These are phyloP conservation scores for Neotoma lepida DNA, from an alignment of 2,113 vertebrate species.

Conservation along the genomic window DNA sequence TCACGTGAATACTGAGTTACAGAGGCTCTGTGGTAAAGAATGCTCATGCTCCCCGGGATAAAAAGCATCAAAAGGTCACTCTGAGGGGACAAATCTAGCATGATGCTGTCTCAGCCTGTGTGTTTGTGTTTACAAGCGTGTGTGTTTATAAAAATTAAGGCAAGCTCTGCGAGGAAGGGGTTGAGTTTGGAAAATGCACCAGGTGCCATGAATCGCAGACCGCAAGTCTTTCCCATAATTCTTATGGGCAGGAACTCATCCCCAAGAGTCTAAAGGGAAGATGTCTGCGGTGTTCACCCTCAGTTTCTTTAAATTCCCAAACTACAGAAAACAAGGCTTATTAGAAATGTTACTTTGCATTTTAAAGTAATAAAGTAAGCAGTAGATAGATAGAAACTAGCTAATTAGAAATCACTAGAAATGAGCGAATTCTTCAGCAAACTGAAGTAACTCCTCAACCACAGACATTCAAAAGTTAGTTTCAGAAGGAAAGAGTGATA, in stretches of 20 bases:
- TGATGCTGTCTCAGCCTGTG: conserved; percentile 65
- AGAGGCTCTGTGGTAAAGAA: conserved; percentile 46
- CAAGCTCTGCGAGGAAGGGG: neutral
- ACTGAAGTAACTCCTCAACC: conserved; percentile 64
- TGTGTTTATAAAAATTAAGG: conserved; percentile 28
- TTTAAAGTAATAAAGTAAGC: conserved; percentile 48
- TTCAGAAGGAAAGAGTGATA: conserved; percentile 67
- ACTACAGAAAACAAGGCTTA: neutral
- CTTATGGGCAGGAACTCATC: neutral
- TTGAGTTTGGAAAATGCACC: conserved; percentile 43
- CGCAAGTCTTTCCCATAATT: neutral
- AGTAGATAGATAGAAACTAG: conserved; percentile 31
- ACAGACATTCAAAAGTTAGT: conserved; percentile 60
- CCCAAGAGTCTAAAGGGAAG: conserved; percentile 43
- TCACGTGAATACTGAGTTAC: neutral
- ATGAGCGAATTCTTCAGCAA: conserved; percentile 61
- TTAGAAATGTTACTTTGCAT: conserved; percentile 5
- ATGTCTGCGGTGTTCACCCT: neutral
- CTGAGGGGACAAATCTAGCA: conserved; percentile 28
- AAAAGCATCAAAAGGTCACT: conserved; percentile 54
- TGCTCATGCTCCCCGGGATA: conserved; percentile 7
- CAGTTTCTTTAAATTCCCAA: neutral
- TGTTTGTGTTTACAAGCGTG: conserved; percentile 28
- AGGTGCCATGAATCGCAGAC: neutral
- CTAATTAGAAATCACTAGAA: neutral